Conservation (phyloP, 2,888 invertebrate species). For the Nematopogon swammerdamellus region DNA sequence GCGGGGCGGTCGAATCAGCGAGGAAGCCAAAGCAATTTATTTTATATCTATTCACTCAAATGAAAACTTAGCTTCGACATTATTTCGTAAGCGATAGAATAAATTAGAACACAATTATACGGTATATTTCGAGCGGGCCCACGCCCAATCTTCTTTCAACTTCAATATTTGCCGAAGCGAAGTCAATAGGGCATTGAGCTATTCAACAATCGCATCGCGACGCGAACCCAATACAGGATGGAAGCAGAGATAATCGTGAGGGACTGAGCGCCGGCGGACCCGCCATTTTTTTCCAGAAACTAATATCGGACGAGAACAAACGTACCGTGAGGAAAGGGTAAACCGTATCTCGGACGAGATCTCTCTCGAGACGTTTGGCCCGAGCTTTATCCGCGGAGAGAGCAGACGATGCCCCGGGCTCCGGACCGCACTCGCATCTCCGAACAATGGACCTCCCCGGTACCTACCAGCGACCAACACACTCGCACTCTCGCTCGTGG, state of each 20-base stretch:
- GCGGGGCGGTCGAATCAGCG: no score
- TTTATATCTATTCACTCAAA: no score
- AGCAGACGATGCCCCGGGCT: not conserved
- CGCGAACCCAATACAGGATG: not conserved
- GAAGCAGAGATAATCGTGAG: not conserved
- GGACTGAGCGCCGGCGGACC: not conserved
- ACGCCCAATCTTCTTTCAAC: no score
- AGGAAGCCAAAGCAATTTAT: no score
- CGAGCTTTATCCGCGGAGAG: not conserved
- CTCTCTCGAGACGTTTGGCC: not conserved
- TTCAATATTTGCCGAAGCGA: no score
- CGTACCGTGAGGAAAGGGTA: not conserved
- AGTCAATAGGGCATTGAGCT: no score
- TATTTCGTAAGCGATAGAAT: no score
- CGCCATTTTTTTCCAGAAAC: not conserved
- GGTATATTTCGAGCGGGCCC: no score
- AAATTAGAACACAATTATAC: no score
- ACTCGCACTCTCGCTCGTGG: no score
- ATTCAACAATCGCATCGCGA: not conserved
- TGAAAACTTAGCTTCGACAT: no score
- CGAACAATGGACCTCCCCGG: not conserved
- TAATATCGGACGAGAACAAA: not conserved
- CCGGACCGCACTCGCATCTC: not conserved
- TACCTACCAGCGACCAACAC: not conserved
- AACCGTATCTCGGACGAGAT: not conserved